phyloP scores from a whole-genome alignment of 2,113 vertebrate genomes.

The Lanius ludovicianus region DNA sequence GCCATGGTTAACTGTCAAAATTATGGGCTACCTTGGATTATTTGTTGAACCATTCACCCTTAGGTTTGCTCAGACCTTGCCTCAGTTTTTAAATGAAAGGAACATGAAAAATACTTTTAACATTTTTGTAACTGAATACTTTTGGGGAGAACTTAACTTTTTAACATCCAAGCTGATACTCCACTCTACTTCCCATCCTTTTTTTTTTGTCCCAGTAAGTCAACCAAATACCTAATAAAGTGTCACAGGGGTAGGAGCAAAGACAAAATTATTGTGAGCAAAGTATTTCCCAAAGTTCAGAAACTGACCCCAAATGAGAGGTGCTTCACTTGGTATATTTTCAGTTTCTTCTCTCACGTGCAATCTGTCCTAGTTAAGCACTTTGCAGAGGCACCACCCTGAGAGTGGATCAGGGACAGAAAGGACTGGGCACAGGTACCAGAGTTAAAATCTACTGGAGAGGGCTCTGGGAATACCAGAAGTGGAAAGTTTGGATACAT shows the following conservation, averaged over 20 bases:
- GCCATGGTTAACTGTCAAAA: not conserved
- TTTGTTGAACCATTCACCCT: not conserved
- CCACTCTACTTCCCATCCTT: not conserved
- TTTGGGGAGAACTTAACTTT: not conserved
- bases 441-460: not conserved
- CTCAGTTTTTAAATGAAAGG: not conserved
- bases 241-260: not conserved
- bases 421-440: not conserved
- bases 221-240: not conserved
- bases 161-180: not conserved
- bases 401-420: not conserved
- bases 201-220: not conserved
- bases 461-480: not conserved
- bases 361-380: not conserved
- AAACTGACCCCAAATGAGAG: not conserved
- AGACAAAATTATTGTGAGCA: not conserved
- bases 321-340: not conserved
- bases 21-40: not conserved
- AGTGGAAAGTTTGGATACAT: not conserved
- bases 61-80: not conserved
- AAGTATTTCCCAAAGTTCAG: not conserved
- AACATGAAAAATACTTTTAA: not conserved
- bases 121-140: not conserved
- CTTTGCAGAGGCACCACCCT: not conserved
- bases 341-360: not conserved